These are phyloP conservation scores for Tympanuchus pallidicinctus DNA, from an alignment of 2,113 vertebrate species.

Conservation along the genomic window DNA sequence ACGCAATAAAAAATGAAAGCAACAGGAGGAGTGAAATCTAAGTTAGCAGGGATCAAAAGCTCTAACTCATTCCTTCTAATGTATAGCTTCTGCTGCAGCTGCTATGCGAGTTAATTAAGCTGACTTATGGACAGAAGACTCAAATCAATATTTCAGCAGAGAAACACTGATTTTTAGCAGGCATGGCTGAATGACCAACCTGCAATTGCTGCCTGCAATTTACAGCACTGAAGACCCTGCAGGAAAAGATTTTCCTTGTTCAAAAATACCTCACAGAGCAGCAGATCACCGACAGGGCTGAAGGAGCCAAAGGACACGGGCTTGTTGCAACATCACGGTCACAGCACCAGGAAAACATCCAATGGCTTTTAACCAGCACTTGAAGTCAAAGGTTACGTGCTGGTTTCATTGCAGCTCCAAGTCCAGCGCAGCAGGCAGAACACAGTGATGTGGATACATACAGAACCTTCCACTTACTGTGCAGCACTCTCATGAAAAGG, in stretches of 20 bases:
- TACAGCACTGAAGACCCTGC: background rate
- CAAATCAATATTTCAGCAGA: background rate
- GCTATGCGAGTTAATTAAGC: fast-evolving
- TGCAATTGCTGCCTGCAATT: no score
- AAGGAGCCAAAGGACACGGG: background rate
- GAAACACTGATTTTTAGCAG: background rate
- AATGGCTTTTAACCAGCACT: background rate
- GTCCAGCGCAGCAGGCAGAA: fast-evolving
- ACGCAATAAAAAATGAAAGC: background rate
- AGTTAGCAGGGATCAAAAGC: background rate
- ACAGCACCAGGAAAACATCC: background rate
- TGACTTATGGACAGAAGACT: background rate
- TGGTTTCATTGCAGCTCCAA: background rate
- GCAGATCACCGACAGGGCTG: fast-evolving
- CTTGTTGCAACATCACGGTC: background rate
- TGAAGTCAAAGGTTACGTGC: background rate
- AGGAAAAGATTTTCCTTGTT: background rate
- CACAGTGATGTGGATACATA: fast-evolving
- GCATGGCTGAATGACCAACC: background rate
- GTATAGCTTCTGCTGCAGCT: background rate
- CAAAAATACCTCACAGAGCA: background rate
- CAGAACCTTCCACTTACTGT: fast-evolving
- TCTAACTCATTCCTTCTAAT: background rate
- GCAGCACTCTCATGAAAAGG: background rate
- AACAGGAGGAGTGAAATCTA: background rate